A percentile compares a stretch with the other conserved stretches of the same genome.
phyloP scores from a whole-genome alignment of 2,888 invertebrate species.

The Orthosia gothica region DNA sequence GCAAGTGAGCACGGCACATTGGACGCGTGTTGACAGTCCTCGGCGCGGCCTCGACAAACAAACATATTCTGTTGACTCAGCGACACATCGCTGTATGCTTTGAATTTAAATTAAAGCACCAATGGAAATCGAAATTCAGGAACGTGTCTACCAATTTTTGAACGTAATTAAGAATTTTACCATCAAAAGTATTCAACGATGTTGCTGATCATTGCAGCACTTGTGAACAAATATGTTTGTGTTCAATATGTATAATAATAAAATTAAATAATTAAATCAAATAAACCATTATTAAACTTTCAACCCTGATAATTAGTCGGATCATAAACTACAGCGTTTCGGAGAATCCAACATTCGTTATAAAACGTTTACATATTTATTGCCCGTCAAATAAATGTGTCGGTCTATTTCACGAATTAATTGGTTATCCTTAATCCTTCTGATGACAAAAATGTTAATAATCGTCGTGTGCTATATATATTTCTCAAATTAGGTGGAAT shows the following conservation, averaged over 20 bases:
- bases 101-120: slow-evolving; percentile 87
- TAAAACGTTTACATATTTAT: slow-evolving; percentile 67
- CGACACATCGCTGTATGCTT: slow-evolving; percentile 86
- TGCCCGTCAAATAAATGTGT: slow-evolving; percentile 66
- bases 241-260: not conserved
- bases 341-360: slow-evolving; percentile 49
- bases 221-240: slow-evolving; percentile 20
- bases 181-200: slow-evolving; percentile 35
- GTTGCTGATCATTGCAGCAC: slow-evolving; percentile 27
- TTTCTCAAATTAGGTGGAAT: slow-evolving; percentile 85
- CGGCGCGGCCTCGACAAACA: slow-evolving; percentile 81
- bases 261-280: slow-evolving; percentile 18
- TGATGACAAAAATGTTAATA: slow-evolving; percentile 88
- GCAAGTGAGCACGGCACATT: slow-evolving; percentile 71
- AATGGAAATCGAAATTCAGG: slow-evolving; percentile 81
- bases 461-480: slow-evolving; percentile 80
- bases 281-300: slow-evolving; percentile 50
- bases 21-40: slow-evolving; percentile 80
- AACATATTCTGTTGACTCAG: slow-evolving; percentile 86
- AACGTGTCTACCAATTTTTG: slow-evolving; percentile 77
- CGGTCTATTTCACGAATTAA: slow-evolving; percentile 75
- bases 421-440: slow-evolving; percentile 81
- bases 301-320: slow-evolving; percentile 45
- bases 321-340: slow-evolving; percentile 57
- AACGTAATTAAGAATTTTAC: slow-evolving; percentile 70